Base-by-base conservation (phyloP, 2,113 vertebrate genomes). In the Rhipidura dahli region DNA sequence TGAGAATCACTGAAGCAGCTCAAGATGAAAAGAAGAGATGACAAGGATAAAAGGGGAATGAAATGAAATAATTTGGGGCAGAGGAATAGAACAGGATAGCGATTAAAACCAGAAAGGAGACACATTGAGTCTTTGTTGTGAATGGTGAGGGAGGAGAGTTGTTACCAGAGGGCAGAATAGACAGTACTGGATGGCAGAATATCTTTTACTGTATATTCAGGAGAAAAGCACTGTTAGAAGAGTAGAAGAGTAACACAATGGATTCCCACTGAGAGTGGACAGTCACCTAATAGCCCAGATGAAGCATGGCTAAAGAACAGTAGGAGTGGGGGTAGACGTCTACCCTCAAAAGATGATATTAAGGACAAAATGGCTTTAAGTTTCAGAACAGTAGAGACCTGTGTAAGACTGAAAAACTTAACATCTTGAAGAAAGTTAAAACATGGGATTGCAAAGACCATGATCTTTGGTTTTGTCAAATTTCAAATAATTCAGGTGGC, bases 91-190 rank as follows among this genome's bases (percentile, higher is more conserved):
- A 75, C 6, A 9, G 15, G 28, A 31, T 22, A 66, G 26, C 1
- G 21, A 95, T 91, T 95, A 86, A 94, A 94, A 84, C 10, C 33
- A 75, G 72, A 95, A 89, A 37, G 59, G 78, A 90, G 45, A 37
- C 51, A 91, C 17, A n/a, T 33, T 69, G 92, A 93, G 60, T n/a
- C 54, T 93, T 94, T 95, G 57, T 65, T 96, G 71, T 79, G 60
- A 94, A 82, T 90, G 79, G 44, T 45, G 44, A 91, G 45, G 71
- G 78, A 95, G 60, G 50, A 81, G 59, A 94, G 20, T 40, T 89
- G 90, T 93, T 87, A 95, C 37, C 19, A 83, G 61, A 92, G 56
- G 60, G 59, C 77, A 87, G 45, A 75, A 60, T 11, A 76, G 61
- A 73, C 30, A 73, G n/a, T 39, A 59, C 33, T 80, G 59, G 47